These are phyloP conservation scores for Microplitis mediator DNA, from an alignment of 1,140 invertebrate genomes.

Conservation along the genomic window DNA sequence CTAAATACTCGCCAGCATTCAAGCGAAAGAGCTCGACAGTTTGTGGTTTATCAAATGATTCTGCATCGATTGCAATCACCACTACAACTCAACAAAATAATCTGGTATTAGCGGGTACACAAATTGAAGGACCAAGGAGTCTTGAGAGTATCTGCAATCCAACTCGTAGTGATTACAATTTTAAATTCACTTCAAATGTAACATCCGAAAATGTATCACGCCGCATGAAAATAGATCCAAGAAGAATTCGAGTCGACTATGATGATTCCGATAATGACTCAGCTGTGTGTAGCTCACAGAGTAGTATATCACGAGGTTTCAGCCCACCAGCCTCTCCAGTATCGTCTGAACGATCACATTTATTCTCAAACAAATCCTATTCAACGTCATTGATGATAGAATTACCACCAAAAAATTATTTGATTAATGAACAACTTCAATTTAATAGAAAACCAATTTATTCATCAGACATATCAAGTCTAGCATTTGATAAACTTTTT, in stretches of 20 bases:
- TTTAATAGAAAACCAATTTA: constrained; percentile 39
- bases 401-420: constrained; percentile 32
- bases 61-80: constrained; percentile 35
- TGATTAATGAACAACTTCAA: constrained; percentile 17
- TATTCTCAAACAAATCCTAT: constrained; percentile 51
- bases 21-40: constrained; percentile 77
- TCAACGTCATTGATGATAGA: constrained; percentile 42
- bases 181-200: constrained; percentile 52
- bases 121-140: constrained; percentile 62
- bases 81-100: constrained; percentile 33
- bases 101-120: constrained; percentile 25
- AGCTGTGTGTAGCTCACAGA: constrained; percentile 78
- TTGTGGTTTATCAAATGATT: constrained; percentile 61
- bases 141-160: constrained; percentile 69
- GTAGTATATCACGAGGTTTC: constrained; percentile 71
- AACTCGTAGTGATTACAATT: constrained; percentile 63
- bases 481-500: constrained; percentile 55
- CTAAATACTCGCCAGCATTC: constrained; percentile 84
- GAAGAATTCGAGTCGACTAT: constrained; percentile 52
- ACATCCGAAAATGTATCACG: constrained; percentile 45
- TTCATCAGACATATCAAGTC: constrained; percentile 51
- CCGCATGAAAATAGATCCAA: constrained; percentile 31
- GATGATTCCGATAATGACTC: constrained; percentile 87
- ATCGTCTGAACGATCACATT: constrained; percentile 52
- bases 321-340: constrained; percentile 68